Percentiles rank a stretch among this genome's conserved stretches.
phyloP scores from a whole-genome alignment of 2,797 vertebrate species.

The Philypnodon macrostomus region DNA sequence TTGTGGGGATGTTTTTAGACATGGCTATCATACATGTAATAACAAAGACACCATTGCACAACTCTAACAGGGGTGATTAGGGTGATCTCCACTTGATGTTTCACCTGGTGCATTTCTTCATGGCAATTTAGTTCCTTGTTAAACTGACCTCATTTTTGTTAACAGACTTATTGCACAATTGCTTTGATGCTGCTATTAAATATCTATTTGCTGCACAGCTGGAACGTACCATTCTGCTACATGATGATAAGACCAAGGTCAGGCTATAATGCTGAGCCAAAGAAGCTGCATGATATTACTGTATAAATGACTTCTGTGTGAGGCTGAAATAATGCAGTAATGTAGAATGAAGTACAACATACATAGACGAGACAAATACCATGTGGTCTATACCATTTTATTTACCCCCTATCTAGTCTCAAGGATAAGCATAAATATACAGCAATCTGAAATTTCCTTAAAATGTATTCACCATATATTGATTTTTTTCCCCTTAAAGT shows the following conservation, averaged over 20 bases:
- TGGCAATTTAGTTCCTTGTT: constrained; percentile 9
- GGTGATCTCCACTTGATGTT: neutral
- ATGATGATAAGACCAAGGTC: constrained; percentile 8
- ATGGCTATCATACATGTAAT: no score
- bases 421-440: no score
- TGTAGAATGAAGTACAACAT: no score
- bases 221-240: neutral
- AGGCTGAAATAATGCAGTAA: no score
- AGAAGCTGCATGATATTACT: neutral
- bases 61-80: neutral
- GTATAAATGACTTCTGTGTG: no score
- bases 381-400: no score
- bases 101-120: constrained; percentile 5
- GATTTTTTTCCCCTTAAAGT: no score
- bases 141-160: neutral
- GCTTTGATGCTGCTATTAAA: constrained; percentile 4
- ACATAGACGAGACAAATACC: no score
- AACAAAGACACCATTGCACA: neutral
- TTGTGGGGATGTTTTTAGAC: no score
- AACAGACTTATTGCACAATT: constrained; percentile 1
- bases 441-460: no score
- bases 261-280: neutral
- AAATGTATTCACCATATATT: no score
- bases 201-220: constrained; percentile 6
- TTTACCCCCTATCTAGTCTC: no score